phyloP scores from a whole-genome alignment of 2,797 vertebrate species.

The Typhlichthys eigenmanni region DNA sequence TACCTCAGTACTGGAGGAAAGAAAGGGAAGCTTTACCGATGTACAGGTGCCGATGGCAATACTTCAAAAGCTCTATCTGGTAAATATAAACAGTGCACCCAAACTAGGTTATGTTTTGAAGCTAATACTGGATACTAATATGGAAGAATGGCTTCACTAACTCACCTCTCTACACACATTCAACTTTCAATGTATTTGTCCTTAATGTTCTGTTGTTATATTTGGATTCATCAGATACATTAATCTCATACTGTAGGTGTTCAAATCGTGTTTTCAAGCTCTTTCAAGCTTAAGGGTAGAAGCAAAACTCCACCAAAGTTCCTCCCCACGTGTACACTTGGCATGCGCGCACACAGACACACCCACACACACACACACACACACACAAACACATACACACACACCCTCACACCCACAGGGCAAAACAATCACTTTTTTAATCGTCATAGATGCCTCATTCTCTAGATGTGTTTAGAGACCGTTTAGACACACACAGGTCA shows the following conservation, averaged over 20 bases:
- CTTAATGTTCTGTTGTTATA: too few species aligned
- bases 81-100: background rate
- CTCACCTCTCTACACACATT: too few species aligned
- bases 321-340: background rate
- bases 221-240: too few species aligned
- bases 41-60: slow-evolving; percentile 5
- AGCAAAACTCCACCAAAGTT: background rate
- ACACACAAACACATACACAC: slow-evolving; percentile 11
- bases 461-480: slow-evolving; percentile 9
- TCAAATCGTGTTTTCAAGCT: too few species aligned
- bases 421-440: background rate
- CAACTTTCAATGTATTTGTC: too few species aligned
- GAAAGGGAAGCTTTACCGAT: slow-evolving; percentile 21
- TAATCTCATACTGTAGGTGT: too few species aligned
- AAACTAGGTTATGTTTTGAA: too few species aligned
- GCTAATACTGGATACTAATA: too few species aligned
- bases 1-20: slow-evolving; percentile 25
- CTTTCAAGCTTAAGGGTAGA: too few species aligned
- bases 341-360: slow-evolving; percentile 10
- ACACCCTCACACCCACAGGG: background rate
- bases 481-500: slow-evolving; percentile 15
- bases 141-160: too few species aligned
- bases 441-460: slow-evolving; percentile 3
- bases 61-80: slow-evolving; percentile 20
- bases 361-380: slow-evolving; percentile 18